Base-by-base conservation (phyloP, 2,113 vertebrate species). In the Grammomys dolichurus region DNA sequence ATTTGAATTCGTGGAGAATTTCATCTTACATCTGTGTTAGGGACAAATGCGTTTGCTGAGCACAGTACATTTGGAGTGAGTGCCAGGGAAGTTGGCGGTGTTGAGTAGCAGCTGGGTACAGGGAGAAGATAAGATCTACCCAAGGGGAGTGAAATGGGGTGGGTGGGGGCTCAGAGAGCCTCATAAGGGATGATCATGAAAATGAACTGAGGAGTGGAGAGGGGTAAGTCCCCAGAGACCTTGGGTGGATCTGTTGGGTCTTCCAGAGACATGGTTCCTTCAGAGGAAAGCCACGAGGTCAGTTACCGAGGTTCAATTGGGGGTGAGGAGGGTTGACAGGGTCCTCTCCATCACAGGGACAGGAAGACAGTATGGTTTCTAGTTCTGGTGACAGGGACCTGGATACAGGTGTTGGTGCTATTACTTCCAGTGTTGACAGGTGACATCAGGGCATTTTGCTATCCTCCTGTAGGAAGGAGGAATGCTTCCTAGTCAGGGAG, bases 1-100 rank as follows among this genome's bases (percentile, higher is more conserved):
- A 93, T 97, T 95, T 91, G 92, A 96, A 97, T 98, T 98, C 93
- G 97, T 82, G 63, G 90, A 91, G 96, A 98, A 95, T 96, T 96
- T 86, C 85, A 87, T 97, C 94, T 97, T 96, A 70, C 43, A 80
- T 98, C 76, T 97, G 85, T n/a, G 51, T 97, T 95, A 82, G 85
- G 97, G 93, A 98, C 95, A 96, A 95, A 97, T 87, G 84, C 65
- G 77, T 95, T 97, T 75, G 75, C 78, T 33, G 5, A 89, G 96
- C 96, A 48, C 96, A 97, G 97, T 92, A 63, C 2, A 40, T 94
- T 96, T 95, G 96, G 97, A 96, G 91, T 84, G 77, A 95, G 95
- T 31, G 28, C n/a, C 1, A 84, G 90, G 76, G 94, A 86, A 60
- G 85, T 28, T 85, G 87, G 19, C 0, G 0, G 24, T 12, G 17